Percentiles rank a stretch among this genome's conserved stretches.
phyloP scores from a whole-genome alignment of 2,797 vertebrate genomes.

The Picus viridis region DNA sequence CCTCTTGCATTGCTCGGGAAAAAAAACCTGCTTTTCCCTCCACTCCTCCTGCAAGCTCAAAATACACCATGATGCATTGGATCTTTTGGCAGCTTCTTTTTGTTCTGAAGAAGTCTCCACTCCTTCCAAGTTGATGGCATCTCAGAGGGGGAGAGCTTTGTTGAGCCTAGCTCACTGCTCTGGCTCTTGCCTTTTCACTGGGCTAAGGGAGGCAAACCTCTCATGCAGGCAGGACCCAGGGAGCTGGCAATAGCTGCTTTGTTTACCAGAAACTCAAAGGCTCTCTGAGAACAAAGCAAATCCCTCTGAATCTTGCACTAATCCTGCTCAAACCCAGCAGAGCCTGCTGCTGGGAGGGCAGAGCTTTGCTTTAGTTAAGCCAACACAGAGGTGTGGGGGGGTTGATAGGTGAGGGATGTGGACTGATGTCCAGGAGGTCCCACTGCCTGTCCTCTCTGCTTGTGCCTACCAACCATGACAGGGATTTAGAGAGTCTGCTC shows the following conservation, averaged over 20 bases:
- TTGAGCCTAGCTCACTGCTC: not conserved
- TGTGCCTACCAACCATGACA: rapidly evolving
- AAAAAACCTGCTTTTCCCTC: not conserved
- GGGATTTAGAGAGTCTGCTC: not conserved
- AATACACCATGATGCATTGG: rapidly evolving
- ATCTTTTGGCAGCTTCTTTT: not conserved
- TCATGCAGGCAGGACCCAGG: not conserved
- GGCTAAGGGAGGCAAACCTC: rapidly evolving
- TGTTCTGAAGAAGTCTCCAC: not conserved
- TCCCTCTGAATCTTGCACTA: not conserved
- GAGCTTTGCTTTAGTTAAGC: not conserved
- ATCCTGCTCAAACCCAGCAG: not conserved
- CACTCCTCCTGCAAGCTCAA: rapidly evolving
- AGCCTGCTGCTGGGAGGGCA: not conserved
- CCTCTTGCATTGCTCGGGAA: not conserved
- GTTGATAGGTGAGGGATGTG: rapidly evolving
- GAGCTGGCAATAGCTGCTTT: not conserved
- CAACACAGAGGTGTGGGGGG: rapidly evolving
- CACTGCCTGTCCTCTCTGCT: not conserved
- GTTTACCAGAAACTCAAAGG: not conserved
- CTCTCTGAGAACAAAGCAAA: not conserved
- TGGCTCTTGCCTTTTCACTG: not conserved
- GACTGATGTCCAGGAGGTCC: not conserved
- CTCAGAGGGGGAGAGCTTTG: not conserved
- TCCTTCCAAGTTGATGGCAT: not conserved